Conservation (phyloP, 1,140 invertebrate genomes). For the Heliconius melpomene region DNA sequence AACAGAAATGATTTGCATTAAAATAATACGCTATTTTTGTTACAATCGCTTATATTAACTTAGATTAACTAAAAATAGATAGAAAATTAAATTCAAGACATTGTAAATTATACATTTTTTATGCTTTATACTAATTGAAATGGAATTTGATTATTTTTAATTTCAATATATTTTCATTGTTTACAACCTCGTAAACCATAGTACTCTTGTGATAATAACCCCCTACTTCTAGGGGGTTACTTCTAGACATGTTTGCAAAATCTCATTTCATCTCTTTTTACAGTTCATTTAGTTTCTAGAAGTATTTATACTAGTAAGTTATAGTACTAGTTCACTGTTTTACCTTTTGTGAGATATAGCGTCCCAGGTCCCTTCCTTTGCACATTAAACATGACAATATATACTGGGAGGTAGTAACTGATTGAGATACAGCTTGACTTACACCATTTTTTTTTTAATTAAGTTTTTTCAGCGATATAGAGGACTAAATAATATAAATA, state of each 20-base stretch:
- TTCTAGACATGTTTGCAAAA: constrained; percentile 13
- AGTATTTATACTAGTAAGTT: constrained; percentile 32
- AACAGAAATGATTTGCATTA: neutral
- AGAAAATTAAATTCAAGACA: constrained; percentile 3
- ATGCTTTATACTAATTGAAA: constrained; percentile 6
- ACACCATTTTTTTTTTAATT: neutral
- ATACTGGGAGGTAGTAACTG: constrained; percentile 9
- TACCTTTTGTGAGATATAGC: constrained; percentile 23
- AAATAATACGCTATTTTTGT: constrained; percentile 18
- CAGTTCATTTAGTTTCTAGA: constrained; percentile 37
- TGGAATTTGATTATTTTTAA: neutral
- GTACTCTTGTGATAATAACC: constrained; percentile 27
- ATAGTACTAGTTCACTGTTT: constrained; percentile 29
- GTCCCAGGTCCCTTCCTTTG: constrained; percentile 39
- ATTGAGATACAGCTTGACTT: neutral
- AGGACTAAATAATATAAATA: neutral
- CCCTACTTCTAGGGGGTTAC: neutral
- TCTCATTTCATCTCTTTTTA: constrained; percentile 30
- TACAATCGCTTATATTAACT: constrained; percentile 10
- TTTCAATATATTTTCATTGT: neutral
- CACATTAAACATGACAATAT: constrained; percentile 42
- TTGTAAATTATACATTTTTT: neutral
- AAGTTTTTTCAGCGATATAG: neutral
- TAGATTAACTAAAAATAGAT: constrained; percentile 7
- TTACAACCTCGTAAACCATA: neutral